Evolutionary conservation across 2,113 vertebrate species (phyloP).

Genomic region (Meriones unguiculatus): DNA sequence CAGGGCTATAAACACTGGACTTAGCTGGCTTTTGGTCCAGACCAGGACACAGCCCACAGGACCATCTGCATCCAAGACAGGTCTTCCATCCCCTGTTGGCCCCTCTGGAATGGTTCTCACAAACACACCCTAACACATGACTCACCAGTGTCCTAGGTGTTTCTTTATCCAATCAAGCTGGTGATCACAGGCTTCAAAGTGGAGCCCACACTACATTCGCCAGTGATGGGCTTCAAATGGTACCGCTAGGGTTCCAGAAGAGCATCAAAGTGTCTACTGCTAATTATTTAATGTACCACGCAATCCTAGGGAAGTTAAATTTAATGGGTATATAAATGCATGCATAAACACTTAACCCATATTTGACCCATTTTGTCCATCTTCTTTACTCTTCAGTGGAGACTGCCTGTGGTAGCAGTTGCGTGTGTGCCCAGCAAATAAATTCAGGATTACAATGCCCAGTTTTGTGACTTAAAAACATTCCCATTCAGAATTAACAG

Average conservation of each 20-base stretch:
- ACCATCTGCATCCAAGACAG: background rate
- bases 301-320: background rate
- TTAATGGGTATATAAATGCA: background rate
- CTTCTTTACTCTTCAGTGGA: background rate
- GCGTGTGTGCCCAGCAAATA: background rate
- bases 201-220: background rate
- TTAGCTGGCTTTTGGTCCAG: background rate
- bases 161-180: background rate
- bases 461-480: constrained; percentile 26
- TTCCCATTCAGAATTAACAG: background rate
- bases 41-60: background rate
- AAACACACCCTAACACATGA: background rate
- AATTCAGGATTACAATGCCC: background rate
- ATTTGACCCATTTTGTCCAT: background rate
- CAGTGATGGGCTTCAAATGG: background rate
- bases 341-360: background rate
- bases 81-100: background rate
- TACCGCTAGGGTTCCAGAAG: background rate
- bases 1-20: background rate
- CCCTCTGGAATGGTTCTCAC: background rate
- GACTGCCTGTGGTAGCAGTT: background rate
- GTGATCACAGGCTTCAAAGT: background rate
- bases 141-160: background rate
- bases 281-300: constrained; percentile 11
- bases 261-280: background rate